Evolutionary conservation across 2,888 invertebrate species (phyloP).

Genomic region (Phaonia tiefii): DNA sequence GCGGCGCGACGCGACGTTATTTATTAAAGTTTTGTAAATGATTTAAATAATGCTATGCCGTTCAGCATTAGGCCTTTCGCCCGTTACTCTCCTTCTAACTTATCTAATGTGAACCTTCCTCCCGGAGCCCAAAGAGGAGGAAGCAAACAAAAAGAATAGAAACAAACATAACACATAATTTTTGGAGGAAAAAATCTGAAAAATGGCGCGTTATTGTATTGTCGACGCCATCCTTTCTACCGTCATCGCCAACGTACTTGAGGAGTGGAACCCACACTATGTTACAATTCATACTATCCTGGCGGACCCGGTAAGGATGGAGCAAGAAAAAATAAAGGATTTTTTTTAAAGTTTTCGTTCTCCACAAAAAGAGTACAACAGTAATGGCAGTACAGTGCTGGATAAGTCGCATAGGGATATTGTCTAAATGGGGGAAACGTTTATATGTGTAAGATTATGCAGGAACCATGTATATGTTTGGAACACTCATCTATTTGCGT

Average conservation of each 20-base stretch:
- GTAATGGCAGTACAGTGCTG: background rate
- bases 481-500: too few species aligned
- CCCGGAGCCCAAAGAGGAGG: background rate
- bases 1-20: constrained; percentile 30
- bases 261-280: constrained; percentile 31
- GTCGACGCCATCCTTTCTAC: constrained; percentile 20
- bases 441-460: too few species aligned
- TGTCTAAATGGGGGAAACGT: too few species aligned
- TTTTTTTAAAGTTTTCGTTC: constrained; percentile 9
- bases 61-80: constrained; percentile 18
- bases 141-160: background rate
- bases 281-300: background rate
- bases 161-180: constrained; percentile 40
- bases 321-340: constrained; percentile 26
- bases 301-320: constrained; percentile 2
- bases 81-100: constrained; percentile 56
- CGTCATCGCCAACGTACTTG: constrained; percentile 26
- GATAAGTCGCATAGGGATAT: too few species aligned
- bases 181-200: constrained; percentile 20
- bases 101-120: constrained; percentile 76
- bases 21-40: constrained; percentile 23
- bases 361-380: background rate
- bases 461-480: too few species aligned
- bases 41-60: constrained; percentile 38
- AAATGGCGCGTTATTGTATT: constrained; percentile 49